A percentile compares a stretch with the other conserved stretches of the same genome.
Evolutionary conservation across 2,797 vertebrate genomes (phyloP).

Genomic region (Balearica regulorum): DNA sequence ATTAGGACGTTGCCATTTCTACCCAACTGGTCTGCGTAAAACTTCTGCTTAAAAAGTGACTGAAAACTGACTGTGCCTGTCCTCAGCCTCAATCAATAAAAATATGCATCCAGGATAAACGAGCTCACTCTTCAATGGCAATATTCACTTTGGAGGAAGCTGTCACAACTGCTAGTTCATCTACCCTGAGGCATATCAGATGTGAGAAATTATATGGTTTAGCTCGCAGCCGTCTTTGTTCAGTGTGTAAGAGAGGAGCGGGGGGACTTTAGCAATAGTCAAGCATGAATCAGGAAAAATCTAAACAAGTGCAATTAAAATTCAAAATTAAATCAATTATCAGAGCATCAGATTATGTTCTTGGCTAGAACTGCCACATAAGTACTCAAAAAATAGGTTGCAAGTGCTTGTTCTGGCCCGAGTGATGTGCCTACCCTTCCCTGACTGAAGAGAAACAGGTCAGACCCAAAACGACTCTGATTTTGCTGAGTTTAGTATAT

Average conservation of each 20-base stretch:
- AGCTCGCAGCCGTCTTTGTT: neutral
- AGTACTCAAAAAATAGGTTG: neutral
- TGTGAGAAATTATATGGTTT: neutral
- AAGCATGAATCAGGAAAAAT: neutral
- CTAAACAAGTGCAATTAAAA: neutral
- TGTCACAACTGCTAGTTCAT: constrained; percentile 26
- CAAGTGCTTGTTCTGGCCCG: fast-evolving
- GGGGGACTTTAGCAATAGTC: neutral
- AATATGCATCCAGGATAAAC: neutral
- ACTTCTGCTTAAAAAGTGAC: neutral
- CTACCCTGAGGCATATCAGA: constrained; percentile 5
- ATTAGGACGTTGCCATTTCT: neutral
- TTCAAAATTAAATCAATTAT: neutral
- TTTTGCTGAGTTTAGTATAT: neutral
- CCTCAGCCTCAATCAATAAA: neutral
- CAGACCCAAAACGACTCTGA: neutral
- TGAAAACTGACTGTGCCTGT: neutral
- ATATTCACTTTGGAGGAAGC: neutral
- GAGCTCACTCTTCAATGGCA: neutral
- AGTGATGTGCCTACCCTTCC: neutral
- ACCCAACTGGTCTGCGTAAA: neutral
- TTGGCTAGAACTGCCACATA: fast-evolving
- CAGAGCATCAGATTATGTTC: neutral
- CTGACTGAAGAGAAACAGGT: neutral
- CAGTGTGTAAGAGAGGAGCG: fast-evolving